Evolutionary conservation across 23 tunicate genomes (phyloP).

Genomic region (Botrylloides violaceus): DNA sequence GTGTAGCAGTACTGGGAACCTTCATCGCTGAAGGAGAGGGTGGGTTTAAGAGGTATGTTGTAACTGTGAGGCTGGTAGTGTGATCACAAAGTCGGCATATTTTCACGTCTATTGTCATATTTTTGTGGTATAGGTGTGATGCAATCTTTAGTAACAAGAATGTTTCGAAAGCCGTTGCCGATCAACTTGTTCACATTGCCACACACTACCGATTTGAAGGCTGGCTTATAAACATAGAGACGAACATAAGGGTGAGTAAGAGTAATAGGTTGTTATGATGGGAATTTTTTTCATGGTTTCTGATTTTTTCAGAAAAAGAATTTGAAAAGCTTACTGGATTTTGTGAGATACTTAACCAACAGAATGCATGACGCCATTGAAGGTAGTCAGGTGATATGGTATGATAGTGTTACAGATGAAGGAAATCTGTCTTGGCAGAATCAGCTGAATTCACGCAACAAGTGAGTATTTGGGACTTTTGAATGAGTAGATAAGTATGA

Average conservation of each 20-base stretch:
- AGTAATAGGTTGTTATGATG: background rate
- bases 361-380: constrained; percentile 33
- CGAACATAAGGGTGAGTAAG: constrained; percentile 29
- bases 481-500: no score
- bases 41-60: constrained; percentile 4
- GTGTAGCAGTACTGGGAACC: constrained; percentile 83
- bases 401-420: constrained; percentile 72
- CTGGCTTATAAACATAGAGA: constrained; percentile 91
- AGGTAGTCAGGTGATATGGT: constrained; percentile 61
- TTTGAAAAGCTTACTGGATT: constrained; percentile 13
- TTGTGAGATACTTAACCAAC: constrained; percentile 46
- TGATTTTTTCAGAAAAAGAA: constrained; percentile 17
- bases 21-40: constrained; percentile 61
- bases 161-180: constrained; percentile 39
- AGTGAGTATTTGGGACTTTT: constrained; percentile 29
- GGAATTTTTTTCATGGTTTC: background rate
- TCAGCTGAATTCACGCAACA: constrained; percentile 53
- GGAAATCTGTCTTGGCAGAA: constrained; percentile 82
- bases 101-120: background rate
- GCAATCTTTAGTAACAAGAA: constrained; percentile 25
- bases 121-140: constrained; percentile 27
- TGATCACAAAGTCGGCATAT: background rate
- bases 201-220: constrained; percentile 86
- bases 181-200: constrained; percentile 40
- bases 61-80: no score